Evolutionary conservation across 2,888 invertebrate genomes (phyloP).

Genomic region (Pollenia angustigena): DNA sequence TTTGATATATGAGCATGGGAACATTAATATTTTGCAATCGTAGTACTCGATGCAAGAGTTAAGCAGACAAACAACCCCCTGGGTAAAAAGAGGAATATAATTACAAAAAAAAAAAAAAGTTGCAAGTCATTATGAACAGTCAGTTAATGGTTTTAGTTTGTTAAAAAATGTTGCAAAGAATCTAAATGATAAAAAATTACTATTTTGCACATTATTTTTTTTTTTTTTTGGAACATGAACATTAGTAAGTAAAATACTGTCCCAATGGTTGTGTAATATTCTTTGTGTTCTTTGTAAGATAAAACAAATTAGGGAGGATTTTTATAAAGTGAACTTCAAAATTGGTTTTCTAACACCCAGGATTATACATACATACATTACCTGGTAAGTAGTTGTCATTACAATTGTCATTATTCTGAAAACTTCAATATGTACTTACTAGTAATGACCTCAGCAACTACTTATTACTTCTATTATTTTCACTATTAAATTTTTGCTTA

Average conservation of each 20-base stretch:
- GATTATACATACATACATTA: no score
- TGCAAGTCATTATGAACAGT: conserved; percentile 66
- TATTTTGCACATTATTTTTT: conserved; percentile 57
- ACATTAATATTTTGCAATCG: conserved; percentile 35
- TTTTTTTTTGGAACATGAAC: conserved; percentile 53
- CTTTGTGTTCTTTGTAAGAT: conserved; percentile 1
- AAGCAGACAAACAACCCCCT: conserved; percentile 19
- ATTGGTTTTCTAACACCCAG: no score
- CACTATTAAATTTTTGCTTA: no score
- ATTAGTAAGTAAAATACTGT: conserved; percentile 62
- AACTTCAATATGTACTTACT: no score
- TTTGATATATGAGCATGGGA: conserved; percentile 2
- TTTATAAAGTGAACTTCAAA: background rate
- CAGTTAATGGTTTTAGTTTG: conserved; percentile 72
- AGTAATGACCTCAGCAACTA: no score
- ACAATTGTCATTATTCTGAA: no score
- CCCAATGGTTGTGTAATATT: conserved; percentile 57
- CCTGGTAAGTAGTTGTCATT: no score
- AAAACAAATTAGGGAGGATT: background rate
- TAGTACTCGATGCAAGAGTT: conserved; percentile 2
- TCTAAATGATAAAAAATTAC: conserved; percentile 72
- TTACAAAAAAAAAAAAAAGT: conserved; percentile 7
- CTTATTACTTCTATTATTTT: no score
- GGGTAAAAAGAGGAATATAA: conserved; percentile 12
- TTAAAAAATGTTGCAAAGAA: conserved; percentile 58